These are phyloP conservation scores for Ateles fusciceps DNA, from an alignment of 2,797 vertebrate genomes.

Conservation along the genomic window DNA sequence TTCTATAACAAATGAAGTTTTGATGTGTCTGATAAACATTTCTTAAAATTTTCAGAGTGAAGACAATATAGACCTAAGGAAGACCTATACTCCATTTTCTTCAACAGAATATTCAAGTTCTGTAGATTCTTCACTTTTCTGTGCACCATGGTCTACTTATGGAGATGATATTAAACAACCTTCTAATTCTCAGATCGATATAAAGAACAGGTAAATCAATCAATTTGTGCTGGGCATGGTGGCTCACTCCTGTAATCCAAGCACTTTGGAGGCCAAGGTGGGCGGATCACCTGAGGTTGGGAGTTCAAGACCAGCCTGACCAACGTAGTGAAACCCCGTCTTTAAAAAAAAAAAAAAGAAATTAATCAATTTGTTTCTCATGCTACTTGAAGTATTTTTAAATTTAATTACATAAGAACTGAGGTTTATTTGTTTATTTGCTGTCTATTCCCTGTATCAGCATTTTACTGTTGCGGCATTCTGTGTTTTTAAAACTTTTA, in stretches of 20 bases:
- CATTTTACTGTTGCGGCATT: conserved; percentile 45
- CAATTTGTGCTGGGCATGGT: background rate
- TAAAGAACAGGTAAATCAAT: conserved; percentile 88
- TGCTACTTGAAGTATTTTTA: conserved; percentile 25
- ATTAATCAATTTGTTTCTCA: background rate
- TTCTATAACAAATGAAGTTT: conserved; percentile 21
- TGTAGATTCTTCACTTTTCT: conserved; percentile 81
- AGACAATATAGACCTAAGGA: conserved; percentile 82
- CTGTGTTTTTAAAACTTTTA: conserved; percentile 49
- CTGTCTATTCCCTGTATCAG: background rate
- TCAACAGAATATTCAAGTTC: conserved; percentile 81
- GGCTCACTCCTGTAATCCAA: too few species aligned
- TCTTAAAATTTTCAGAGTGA: conserved; percentile 82
- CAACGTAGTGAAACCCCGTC: too few species aligned
- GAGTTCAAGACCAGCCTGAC: too few species aligned
- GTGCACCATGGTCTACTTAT: conserved; percentile 86
- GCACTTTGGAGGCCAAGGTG: too few species aligned
- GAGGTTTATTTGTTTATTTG: background rate
- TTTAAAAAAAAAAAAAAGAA: too few species aligned
- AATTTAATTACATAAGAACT: conserved; percentile 36
- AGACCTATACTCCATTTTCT: conserved; percentile 82
- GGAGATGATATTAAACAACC: conserved; percentile 86
- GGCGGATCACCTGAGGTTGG: too few species aligned
- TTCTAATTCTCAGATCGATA: conserved; percentile 82
- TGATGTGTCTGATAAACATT: conserved; percentile 57